Evolutionary conservation across 1,140 invertebrate genomes (phyloP).

Genomic region (Lepidurus arcticus): DNA sequence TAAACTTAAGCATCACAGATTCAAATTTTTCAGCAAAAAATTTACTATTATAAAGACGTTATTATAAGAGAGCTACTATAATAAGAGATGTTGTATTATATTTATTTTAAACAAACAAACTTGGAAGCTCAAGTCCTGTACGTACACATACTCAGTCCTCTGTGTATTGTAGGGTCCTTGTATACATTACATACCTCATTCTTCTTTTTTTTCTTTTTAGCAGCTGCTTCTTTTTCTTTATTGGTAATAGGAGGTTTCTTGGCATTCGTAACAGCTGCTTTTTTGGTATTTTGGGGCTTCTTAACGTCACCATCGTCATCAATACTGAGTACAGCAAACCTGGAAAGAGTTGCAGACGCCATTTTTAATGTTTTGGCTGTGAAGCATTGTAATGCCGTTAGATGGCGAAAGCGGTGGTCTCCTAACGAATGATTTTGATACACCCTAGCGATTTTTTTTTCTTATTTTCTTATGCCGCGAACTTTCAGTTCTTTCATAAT

Average conservation of each 20-base stretch:
- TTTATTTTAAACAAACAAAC: neutral
- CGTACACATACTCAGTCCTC: neutral
- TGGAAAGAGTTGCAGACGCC: constrained; percentile 41
- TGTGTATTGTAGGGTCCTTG: constrained; percentile 31
- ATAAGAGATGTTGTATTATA: neutral
- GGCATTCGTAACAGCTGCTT: constrained; percentile 40
- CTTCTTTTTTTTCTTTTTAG: constrained; percentile 36
- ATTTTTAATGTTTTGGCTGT: neutral
- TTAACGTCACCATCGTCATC: constrained; percentile 53
- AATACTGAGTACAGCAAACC: constrained; percentile 55
- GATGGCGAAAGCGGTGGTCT: neutral
- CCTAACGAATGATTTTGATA: too few relatives aligned
- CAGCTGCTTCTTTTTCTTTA: constrained; percentile 28
- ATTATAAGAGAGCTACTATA: neutral
- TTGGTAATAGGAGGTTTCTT: constrained; percentile 30
- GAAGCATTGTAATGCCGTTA: neutral
- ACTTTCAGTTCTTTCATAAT: too few relatives aligned
- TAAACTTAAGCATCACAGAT: neutral
- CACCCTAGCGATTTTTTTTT: too few relatives aligned
- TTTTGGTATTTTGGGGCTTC: constrained; percentile 42
- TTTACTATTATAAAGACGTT: neutral
- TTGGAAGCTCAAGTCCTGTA: constrained; percentile 23
- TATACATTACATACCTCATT: constrained; percentile 37
- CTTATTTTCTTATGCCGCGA: too few relatives aligned
- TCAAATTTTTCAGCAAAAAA: constrained; percentile 33